Conservation (phyloP, 64 coral and sea anemone genomes). For the Trachythela sp. region DNA sequence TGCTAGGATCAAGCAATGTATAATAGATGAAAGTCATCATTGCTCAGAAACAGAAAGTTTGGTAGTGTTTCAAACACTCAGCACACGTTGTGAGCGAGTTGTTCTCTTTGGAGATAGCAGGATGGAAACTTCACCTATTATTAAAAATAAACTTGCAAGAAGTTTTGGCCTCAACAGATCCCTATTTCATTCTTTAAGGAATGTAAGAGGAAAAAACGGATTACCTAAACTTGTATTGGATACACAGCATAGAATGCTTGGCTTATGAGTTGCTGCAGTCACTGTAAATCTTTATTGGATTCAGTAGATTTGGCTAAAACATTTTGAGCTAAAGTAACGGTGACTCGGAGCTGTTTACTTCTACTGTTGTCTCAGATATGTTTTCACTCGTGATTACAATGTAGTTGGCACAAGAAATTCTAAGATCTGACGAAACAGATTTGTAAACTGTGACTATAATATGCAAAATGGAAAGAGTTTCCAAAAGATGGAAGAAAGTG, state of each 20-base stretch:
- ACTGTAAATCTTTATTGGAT: too few relatives aligned
- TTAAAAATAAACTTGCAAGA: constrained; percentile 50
- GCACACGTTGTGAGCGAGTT: constrained; percentile 54
- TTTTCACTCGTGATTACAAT: too few relatives aligned
- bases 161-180: constrained; percentile 65
- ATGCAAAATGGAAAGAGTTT: too few relatives aligned
- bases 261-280: constrained; percentile 13
- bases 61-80: constrained; percentile 57
- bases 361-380: too few relatives aligned
- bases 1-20: constrained; percentile 53
- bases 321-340: neutral
- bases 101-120: constrained; percentile 76
- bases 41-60: constrained; percentile 75
- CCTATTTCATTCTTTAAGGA: constrained; percentile 59
- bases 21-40: constrained; percentile 85
- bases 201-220: constrained; percentile 25
- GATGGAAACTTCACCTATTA: constrained; percentile 46
- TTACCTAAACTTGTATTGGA: constrained; percentile 57
- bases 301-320: neutral
- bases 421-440: too few relatives aligned
- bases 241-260: constrained; percentile 86
- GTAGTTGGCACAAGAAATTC: too few relatives aligned
- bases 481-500: too few relatives aligned
- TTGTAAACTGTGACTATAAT: too few relatives aligned
- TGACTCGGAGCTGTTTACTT: too few relatives aligned